Percentiles rank a stretch among this genome's conserved stretches.
These are phyloP conservation scores for Taenaris catops DNA, from an alignment of 2,888 invertebrate genomes.

Conservation along the genomic window DNA sequence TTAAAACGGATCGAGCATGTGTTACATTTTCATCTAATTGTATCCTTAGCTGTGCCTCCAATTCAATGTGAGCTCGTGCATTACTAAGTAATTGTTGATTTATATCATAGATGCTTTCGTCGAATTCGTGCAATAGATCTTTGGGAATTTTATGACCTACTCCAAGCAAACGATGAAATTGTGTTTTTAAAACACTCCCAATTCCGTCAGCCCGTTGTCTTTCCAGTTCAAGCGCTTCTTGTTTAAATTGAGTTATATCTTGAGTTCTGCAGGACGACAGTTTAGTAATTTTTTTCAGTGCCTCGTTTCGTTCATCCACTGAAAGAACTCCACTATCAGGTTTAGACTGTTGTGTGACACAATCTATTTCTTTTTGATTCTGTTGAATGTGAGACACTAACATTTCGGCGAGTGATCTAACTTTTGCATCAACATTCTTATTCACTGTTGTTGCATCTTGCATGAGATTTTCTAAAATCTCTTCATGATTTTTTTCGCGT, in stretches of 20 bases:
- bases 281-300: slow-evolving; percentile 34
- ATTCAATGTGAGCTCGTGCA: slow-evolving; percentile 45
- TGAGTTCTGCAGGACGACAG: slow-evolving; percentile 34
- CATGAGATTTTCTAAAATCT: slow-evolving; percentile 32
- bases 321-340: slow-evolving; percentile 21
- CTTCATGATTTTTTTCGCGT: slow-evolving; percentile 39
- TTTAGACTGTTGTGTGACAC: slow-evolving; percentile 33
- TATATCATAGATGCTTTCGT: slow-evolving; percentile 51
- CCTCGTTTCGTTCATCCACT: slow-evolving; percentile 30
- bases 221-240: slow-evolving; percentile 44
- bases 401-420: slow-evolving; percentile 41
- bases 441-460: slow-evolving; percentile 38
- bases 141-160: slow-evolving; percentile 46
- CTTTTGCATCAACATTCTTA: slow-evolving; percentile 39
- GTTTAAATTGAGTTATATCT: slow-evolving; percentile 40
- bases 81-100: slow-evolving; percentile 65
- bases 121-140: slow-evolving; percentile 54
- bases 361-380: slow-evolving; percentile 43
- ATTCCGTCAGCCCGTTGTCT: slow-evolving; percentile 49
- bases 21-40: slow-evolving; percentile 42
- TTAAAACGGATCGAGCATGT: slow-evolving; percentile 40
- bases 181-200: slow-evolving; percentile 39
- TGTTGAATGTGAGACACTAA: slow-evolving; percentile 43
- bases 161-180: slow-evolving; percentile 46
- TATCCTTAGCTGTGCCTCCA: slow-evolving; percentile 44